Evolutionary conservation across 2,797 vertebrate species (phyloP).

Genomic region (Trachops cirrhosus): DNA sequence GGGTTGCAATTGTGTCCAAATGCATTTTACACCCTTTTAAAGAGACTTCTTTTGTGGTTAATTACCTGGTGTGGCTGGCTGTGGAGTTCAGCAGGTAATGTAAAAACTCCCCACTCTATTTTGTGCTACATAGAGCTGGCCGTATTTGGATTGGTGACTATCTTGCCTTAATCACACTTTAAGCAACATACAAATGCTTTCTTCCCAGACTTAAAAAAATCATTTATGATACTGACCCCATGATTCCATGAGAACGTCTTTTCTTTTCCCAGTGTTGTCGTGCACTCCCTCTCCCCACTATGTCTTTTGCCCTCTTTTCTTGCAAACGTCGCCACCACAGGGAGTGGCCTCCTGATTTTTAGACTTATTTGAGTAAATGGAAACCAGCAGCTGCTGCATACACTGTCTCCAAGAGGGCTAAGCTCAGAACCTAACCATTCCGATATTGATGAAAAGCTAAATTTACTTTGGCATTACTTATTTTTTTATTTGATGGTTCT

Average conservation of each 20-base stretch:
- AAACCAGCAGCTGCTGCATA: not conserved
- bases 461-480: conserved; percentile 63
- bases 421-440: conserved; percentile 44
- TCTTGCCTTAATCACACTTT: conserved; percentile 62
- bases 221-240: not conserved
- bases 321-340: not conserved
- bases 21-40: not conserved
- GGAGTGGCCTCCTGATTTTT: conserved; percentile 67
- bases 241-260: not conserved
- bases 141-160: not conserved
- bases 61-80: not conserved
- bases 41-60: conserved; percentile 6
- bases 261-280: not conserved
- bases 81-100: not conserved
- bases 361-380: conserved; percentile 74
- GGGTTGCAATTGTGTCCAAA: conserved; percentile 36
- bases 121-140: conserved; percentile 30
- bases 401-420: conserved; percentile 31
- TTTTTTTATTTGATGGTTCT: conserved; percentile 61
- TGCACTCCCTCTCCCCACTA: not conserved
- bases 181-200: conserved; percentile 28
- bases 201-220: not conserved
- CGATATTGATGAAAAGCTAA: not conserved
- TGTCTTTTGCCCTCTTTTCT: not conserved
- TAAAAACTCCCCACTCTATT: not conserved